Evolutionary conservation across 2,797 vertebrate species (phyloP).

Genomic region (Diplodus sargus): DNA sequence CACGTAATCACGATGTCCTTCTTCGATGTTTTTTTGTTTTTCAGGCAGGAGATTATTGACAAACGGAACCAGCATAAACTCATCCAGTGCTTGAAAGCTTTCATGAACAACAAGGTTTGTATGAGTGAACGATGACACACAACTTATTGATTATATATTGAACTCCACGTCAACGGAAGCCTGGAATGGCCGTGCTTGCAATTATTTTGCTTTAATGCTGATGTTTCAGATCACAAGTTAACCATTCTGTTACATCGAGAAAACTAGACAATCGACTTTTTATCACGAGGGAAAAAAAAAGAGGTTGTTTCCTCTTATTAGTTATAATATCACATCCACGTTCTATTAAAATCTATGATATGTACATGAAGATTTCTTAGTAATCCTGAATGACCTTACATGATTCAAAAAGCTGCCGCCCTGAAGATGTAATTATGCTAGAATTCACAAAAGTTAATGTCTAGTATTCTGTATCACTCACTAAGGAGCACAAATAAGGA

Average conservation of each 20-base stretch:
- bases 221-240: too few species aligned
- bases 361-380: neutral
- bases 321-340: too few species aligned
- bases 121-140: slow-evolving; percentile 23
- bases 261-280: too few species aligned
- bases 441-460: neutral
- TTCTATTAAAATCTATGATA: neutral
- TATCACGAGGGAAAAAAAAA: too few species aligned
- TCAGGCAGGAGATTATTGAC: slow-evolving; percentile 95
- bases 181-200: too few species aligned
- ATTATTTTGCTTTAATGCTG: too few species aligned
- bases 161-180: neutral
- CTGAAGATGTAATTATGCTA: neutral
- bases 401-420: neutral
- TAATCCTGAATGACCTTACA: too few species aligned
- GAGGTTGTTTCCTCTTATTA: too few species aligned
- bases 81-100: slow-evolving; percentile 98
- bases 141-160: neutral
- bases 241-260: too few species aligned
- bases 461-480: neutral
- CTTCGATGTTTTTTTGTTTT: slow-evolving; percentile 28
- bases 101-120: slow-evolving; percentile 99
- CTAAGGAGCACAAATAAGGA: slow-evolving; percentile 3
- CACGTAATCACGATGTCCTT: neutral
- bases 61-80: slow-evolving; percentile 98